Evolutionary conservation across 2,797 vertebrate genomes (phyloP).

Genomic region (Pterois miles): DNA sequence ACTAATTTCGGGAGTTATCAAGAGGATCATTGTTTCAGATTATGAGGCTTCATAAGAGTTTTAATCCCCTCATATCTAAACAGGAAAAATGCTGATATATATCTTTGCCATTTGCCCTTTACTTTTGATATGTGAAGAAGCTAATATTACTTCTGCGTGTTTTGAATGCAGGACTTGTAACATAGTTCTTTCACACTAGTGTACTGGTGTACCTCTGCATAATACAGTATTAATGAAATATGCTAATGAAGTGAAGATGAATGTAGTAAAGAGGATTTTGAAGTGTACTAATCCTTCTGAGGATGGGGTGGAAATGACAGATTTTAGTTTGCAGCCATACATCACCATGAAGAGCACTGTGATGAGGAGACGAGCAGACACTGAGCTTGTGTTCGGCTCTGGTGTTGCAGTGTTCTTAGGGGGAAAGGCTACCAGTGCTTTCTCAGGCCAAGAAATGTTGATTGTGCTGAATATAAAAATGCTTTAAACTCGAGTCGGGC

Average conservation of each 20-base stretch:
- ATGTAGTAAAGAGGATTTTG: neutral
- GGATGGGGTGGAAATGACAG: neutral
- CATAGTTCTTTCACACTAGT: neutral
- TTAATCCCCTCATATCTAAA: neutral
- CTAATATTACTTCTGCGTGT: neutral
- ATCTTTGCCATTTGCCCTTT: neutral
- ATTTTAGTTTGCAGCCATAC: constrained; percentile 1
- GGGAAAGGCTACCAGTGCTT: neutral
- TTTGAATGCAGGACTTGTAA: neutral
- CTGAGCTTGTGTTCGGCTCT: neutral
- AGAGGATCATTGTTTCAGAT: neutral
- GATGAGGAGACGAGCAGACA: neutral
- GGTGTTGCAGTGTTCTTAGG: no score
- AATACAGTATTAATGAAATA: neutral
- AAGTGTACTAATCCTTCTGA: neutral
- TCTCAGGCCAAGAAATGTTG: neutral
- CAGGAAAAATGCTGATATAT: neutral
- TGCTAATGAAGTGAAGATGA: neutral
- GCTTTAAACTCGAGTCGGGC: constrained; percentile 8
- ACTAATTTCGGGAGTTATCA: neutral
- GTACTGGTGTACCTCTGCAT: neutral
- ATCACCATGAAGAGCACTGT: neutral
- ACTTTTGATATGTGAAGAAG: neutral
- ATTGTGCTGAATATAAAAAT: neutral
- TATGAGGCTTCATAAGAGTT: neutral